phyloP scores from a whole-genome alignment of 2,113 vertebrate genomes.

The Malurus melanocephalus region DNA sequence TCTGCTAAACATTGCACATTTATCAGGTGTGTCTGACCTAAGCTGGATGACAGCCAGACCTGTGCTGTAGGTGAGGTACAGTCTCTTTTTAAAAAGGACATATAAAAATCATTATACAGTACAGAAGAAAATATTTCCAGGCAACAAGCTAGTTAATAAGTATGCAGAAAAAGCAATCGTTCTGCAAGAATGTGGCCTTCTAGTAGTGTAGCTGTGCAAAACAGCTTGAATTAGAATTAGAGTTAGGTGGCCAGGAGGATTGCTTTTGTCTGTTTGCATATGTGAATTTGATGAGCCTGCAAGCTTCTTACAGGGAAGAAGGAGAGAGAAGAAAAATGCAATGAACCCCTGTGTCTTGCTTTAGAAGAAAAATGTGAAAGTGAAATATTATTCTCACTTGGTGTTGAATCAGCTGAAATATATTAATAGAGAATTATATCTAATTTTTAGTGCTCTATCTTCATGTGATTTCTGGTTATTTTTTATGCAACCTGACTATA shows the following conservation, averaged over 20 bases:
- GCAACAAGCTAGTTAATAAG: neutral
- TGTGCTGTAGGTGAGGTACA: neutral
- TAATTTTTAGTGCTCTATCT: neutral
- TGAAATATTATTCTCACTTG: neutral
- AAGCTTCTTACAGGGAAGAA: neutral
- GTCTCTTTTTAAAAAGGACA: neutral
- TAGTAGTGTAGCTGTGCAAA: slow-evolving; percentile 18
- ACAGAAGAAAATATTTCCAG: neutral
- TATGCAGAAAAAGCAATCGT: slow-evolving; percentile 1
- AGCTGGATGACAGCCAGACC: neutral
- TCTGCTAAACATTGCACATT: neutral
- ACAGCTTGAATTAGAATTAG: slow-evolving; percentile 52
- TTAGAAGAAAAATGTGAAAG: neutral
- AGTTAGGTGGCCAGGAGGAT: slow-evolving; percentile 29
- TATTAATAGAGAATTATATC: neutral
- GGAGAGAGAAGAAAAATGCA: neutral
- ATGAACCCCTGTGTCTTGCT: neutral
- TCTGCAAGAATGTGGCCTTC: neutral
- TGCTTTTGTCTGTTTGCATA: slow-evolving; percentile 29
- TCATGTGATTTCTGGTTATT: neutral
- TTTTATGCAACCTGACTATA: neutral
- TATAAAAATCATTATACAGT: neutral
- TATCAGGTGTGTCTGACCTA: neutral
- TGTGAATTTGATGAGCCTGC: slow-evolving; percentile 37
- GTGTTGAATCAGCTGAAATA: neutral